Evolutionary conservation across 2,113 vertebrate species (phyloP), one percentile per base, ranked within the genome.

Genomic region (Haemorhous mexicanus): DNA sequence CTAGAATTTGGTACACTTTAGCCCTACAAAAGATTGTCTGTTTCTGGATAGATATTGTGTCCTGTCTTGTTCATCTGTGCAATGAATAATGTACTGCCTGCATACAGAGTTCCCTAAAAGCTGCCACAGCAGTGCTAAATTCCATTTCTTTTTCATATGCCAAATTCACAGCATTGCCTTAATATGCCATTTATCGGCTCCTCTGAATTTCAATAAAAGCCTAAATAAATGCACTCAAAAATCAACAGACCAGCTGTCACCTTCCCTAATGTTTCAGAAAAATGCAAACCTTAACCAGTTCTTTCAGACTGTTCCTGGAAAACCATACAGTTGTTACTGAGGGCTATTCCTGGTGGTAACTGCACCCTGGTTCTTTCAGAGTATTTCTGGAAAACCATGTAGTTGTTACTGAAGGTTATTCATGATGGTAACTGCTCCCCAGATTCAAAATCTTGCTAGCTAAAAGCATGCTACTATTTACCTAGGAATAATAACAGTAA

Each of bases 161-260:
- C 90, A 93, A 92, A 93, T 80, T 63, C 88, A 84, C 35, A 81
- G 59, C 43, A 81, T 23, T 88, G 63, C 70, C 70, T 94, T 90
- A 93, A 93, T 88, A 78, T 55, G 67, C 39, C 23, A 55, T 94
- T 94, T 90, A 59, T 84, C 1, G 1, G 30, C 68, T 74, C 22
- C 64, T 74, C 61, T 77, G 80, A 92, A 87, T 96, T 89, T 68
- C 86, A 95, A 55, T 67, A 81, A 74, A 94, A 86, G 52, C 70
- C 70, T 69, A 83, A 88, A 93, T 92, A 92, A 81, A 66, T 32
- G 19, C 64, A 78, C 33, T 67, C 56, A 52, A 86, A 84, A 93
- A 89, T 69, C 3, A 0, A 88, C 64, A 90, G 64, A 80, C 44
- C 88, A 94, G 86, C 91, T 96, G 83, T 53, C 83, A 81, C 26